Percentiles rank a stretch among this genome's conserved stretches.
Evolutionary conservation across 2,113 vertebrate genomes (phyloP).

Genomic region (Lasiurus cinereus): DNA sequence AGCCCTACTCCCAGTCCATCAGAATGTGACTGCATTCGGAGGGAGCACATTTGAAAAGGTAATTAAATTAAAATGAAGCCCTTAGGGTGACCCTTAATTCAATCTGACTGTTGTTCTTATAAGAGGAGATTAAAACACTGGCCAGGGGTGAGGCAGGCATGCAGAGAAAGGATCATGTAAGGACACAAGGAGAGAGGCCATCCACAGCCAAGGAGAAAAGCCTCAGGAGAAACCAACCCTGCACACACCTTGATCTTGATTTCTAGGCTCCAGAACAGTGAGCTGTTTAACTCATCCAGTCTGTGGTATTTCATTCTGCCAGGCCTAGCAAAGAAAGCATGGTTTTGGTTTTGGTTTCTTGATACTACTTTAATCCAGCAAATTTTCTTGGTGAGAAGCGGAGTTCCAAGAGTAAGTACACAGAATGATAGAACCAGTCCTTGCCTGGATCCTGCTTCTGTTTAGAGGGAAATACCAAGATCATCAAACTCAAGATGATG

Average conservation of each 20-base stretch:
- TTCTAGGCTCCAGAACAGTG: neutral
- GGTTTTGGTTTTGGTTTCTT: conserved; percentile 11
- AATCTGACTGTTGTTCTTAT: neutral
- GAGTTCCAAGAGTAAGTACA: neutral
- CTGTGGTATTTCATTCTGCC: neutral
- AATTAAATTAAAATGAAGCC: conserved; percentile 25
- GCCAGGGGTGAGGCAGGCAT: neutral
- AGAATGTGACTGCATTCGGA: neutral
- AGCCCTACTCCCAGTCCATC: neutral
- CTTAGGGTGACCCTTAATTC: neutral
- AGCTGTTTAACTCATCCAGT: neutral
- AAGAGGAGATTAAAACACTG: neutral
- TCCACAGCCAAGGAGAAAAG: neutral
- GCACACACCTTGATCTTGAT: neutral
- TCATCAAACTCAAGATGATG: neutral
- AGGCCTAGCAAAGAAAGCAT: neutral
- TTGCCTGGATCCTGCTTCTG: neutral
- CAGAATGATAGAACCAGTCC: neutral
- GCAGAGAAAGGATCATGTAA: neutral
- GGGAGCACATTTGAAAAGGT: neutral
- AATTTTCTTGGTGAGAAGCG: neutral
- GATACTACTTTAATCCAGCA: neutral
- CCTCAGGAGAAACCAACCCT: neutral
- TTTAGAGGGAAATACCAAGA: neutral
- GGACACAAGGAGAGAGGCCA: neutral